phyloP scores from a whole-genome alignment of 2,888 invertebrate genomes.

The Mythimna ferrago region DNA sequence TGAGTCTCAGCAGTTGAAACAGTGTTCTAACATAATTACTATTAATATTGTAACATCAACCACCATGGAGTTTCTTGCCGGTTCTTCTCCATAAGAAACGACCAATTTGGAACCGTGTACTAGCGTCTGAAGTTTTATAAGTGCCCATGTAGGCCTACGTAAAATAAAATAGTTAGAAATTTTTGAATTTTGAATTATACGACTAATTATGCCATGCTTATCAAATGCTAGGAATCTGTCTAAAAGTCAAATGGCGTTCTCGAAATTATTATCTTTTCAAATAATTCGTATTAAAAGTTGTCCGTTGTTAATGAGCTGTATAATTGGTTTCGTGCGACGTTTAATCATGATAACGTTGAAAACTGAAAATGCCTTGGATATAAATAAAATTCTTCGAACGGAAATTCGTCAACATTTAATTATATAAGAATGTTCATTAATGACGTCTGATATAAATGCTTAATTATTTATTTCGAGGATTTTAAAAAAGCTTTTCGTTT shows the following conservation, averaged over 20 bases:
- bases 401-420: constrained; percentile 20
- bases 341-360: constrained; percentile 21
- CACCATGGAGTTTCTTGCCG: too few species aligned
- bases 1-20: too few species aligned
- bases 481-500: neutral
- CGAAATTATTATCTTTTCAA: constrained; percentile 2
- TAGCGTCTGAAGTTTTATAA: too few species aligned
- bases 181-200: too few species aligned
- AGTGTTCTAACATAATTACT: too few species aligned
- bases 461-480: neutral
- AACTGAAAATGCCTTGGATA: constrained; percentile 17
- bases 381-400: constrained; percentile 19
- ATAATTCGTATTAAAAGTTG: constrained; percentile 26
- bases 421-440: constrained; percentile 2
- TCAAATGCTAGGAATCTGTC: neutral
- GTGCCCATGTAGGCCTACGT: too few species aligned
- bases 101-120: too few species aligned
- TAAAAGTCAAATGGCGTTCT: neutral
- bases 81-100: too few species aligned
- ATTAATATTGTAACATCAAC: too few species aligned
- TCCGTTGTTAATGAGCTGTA: constrained; percentile 23
- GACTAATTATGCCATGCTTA: too few species aligned
- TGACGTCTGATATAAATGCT: neutral
- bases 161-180: too few species aligned
- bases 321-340: constrained; percentile 29